phyloP scores from a whole-genome alignment of 2,113 vertebrate species.

The Platysteira castanea region DNA sequence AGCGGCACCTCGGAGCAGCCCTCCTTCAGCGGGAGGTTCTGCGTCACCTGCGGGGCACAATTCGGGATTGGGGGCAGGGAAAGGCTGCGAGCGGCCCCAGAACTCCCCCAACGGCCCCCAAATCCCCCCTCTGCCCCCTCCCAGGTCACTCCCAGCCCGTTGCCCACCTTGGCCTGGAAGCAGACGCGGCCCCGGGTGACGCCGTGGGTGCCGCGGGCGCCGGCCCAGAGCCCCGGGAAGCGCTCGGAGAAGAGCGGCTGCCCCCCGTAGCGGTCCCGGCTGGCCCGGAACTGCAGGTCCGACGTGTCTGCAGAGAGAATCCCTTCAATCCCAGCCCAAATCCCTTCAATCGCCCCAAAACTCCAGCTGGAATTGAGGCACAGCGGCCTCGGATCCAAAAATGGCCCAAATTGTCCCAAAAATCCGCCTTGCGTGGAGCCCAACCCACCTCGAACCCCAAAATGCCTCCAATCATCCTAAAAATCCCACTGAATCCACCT shows the following conservation, averaged over 20 bases:
- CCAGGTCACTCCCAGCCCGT: not conserved
- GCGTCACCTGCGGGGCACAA: not conserved
- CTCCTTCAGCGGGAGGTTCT: not conserved
- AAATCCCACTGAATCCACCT: too few relatives aligned
- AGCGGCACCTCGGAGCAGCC: not conserved
- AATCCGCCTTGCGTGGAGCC: not conserved
- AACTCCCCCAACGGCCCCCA: rapidly evolving
- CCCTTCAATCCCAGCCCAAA: rapidly evolving
- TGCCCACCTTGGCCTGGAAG: not conserved
- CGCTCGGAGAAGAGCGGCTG: not conserved
- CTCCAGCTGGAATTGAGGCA: not conserved
- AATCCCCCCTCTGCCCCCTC: not conserved
- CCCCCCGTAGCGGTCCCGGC: not conserved
- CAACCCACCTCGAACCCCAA: too few relatives aligned
- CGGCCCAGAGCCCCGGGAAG: not conserved
- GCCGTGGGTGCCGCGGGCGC: not conserved
- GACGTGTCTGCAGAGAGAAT: not conserved
- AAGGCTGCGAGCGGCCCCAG: rapidly evolving
- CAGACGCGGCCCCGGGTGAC: not conserved
- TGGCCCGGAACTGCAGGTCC: not conserved
- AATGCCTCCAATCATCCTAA: too few relatives aligned
- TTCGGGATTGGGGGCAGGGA: rapidly evolving
- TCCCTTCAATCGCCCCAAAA: rapidly evolving
- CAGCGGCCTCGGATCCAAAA: rapidly evolving
- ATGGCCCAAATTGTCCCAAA: not conserved